A percentile compares a stretch with the other conserved stretches of the same genome.
These are phyloP conservation scores for Callaeas wilsoni DNA, from an alignment of 2,113 vertebrate species.

Conservation along the genomic window DNA sequence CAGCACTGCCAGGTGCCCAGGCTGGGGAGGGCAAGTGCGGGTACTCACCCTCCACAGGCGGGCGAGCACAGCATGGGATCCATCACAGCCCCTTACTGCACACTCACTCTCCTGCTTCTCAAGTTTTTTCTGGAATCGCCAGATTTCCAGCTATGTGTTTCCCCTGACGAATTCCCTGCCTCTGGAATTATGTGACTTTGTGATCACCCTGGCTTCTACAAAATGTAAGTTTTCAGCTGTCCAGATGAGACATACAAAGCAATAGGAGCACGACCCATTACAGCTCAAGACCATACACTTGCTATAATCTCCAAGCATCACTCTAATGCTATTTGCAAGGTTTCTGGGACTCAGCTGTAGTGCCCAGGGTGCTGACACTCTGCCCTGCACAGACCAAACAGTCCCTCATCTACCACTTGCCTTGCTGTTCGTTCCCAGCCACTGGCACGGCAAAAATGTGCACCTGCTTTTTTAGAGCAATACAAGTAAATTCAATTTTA, in stretches of 20 bases:
- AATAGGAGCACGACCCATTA: background rate
- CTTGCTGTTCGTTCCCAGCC: background rate
- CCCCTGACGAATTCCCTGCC: background rate
- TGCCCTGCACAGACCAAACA: background rate
- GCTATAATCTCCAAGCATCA: background rate
- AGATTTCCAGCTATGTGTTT: background rate
- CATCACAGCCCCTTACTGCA: background rate
- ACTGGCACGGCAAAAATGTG: background rate
- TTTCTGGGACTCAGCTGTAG: background rate
- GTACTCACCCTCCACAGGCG: background rate
- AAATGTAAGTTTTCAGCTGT: background rate
- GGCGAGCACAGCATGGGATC: background rate
- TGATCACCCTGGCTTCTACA: background rate
- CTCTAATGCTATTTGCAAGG: background rate
- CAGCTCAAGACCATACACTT: background rate
- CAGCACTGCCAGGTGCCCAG: background rate
- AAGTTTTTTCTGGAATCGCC: background rate
- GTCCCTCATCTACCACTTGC: background rate
- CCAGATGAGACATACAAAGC: background rate
- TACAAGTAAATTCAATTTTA: background rate
- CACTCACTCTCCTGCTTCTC: background rate
- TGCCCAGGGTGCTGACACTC: background rate
- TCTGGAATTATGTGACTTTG: background rate
- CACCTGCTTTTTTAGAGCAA: background rate
- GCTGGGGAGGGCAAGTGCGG: background rate